These are phyloP conservation scores for Leptarthrus brevirostris DNA, from an alignment of 2,888 invertebrate species.

Conservation along the genomic window DNA sequence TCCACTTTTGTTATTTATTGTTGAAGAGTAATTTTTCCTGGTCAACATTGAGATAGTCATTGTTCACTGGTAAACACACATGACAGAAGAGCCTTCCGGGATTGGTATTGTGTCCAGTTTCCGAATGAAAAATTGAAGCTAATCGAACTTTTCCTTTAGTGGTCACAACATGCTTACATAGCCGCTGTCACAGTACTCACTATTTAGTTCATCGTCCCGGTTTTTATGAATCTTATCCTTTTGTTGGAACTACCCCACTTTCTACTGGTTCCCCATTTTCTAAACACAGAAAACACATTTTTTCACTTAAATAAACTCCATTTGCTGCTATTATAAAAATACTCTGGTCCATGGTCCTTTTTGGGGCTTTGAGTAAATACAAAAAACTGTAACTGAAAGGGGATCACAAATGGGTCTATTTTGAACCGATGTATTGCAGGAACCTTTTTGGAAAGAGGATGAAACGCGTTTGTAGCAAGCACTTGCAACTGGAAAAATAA, in stretches of 20 bases:
- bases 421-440: neutral
- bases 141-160: too few relatives aligned
- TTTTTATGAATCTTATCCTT: too few relatives aligned
- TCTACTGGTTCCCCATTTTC: neutral
- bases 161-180: too few relatives aligned
- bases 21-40: too few relatives aligned
- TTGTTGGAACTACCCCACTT: neutral
- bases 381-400: neutral
- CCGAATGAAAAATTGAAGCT: too few relatives aligned
- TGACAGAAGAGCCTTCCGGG: too few relatives aligned
- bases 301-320: slow-evolving; percentile 41
- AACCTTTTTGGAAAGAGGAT: neutral
- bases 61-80: too few relatives aligned
- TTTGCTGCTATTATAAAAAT: slow-evolving; percentile 34
- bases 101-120: too few relatives aligned
- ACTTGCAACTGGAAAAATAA: slow-evolving; percentile 39
- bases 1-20: too few relatives aligned
- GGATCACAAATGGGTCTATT: neutral
- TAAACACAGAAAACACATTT: slow-evolving; percentile 18
- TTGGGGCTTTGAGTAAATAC: neutral
- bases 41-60: too few relatives aligned
- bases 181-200: too few relatives aligned
- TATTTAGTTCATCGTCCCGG: too few relatives aligned
- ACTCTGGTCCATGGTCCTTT: neutral
- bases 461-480: neutral